These are phyloP conservation scores for Onchidella celtica DNA, from an alignment of 2,888 invertebrate genomes.

Conservation along the genomic window DNA sequence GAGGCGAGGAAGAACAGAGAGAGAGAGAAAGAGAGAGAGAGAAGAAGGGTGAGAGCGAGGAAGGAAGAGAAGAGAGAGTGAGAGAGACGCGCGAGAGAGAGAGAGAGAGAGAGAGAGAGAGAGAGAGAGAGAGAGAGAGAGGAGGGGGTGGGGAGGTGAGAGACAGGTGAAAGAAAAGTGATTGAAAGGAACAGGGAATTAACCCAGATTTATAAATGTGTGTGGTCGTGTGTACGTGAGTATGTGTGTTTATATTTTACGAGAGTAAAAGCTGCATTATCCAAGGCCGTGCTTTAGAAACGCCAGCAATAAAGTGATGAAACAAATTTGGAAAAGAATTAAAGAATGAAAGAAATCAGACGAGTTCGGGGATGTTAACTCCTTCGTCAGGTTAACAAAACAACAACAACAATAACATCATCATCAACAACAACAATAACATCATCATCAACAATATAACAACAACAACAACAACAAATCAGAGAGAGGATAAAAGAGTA, in stretches of 20 bases:
- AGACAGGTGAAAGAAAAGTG: neutral
- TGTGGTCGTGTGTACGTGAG: neutral
- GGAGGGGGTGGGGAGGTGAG: neutral
- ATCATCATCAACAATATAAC: too few species aligned
- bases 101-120: neutral
- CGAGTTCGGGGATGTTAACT: too few species aligned
- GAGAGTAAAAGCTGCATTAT: neutral
- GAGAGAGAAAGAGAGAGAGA: constrained; percentile 17
- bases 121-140: neutral
- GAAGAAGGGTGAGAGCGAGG: neutral
- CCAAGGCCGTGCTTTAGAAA: too few species aligned
- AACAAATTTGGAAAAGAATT: too few species aligned
- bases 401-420: too few species aligned
- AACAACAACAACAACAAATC: too few species aligned
- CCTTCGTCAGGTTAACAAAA: too few species aligned
- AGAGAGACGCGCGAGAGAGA: neutral
- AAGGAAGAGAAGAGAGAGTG: neutral
- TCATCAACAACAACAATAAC: too few species aligned
- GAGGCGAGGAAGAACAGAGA: constrained; percentile 11
- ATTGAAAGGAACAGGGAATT: neutral
- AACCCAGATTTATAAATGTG: neutral
- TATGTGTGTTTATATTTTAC: neutral
- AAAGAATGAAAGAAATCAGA: too few species aligned
- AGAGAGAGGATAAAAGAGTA: too few species aligned
- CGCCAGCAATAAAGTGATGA: too few species aligned